phyloP scores from a whole-genome alignment of 1,140 invertebrate species.

The Rhopalosiphum padi region DNA sequence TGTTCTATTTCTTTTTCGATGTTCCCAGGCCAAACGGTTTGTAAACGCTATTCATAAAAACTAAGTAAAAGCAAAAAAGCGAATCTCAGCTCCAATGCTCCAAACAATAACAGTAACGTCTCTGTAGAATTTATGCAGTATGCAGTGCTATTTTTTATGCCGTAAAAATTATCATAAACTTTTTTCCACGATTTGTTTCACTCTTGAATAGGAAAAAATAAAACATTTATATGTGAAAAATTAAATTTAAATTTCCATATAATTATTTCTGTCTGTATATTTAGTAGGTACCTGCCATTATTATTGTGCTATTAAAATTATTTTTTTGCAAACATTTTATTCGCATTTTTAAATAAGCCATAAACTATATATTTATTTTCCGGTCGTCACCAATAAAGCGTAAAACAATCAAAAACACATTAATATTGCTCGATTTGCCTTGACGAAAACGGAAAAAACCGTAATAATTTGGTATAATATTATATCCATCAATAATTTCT shows the following conservation, averaged over 20 bases:
- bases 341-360: background rate
- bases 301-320: background rate
- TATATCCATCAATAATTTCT: background rate
- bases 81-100: background rate
- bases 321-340: background rate
- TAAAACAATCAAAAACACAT: constrained; percentile 17
- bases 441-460: background rate
- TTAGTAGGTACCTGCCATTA: background rate
- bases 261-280: background rate
- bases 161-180: background rate
- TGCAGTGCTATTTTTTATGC: background rate
- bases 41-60: background rate
- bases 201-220: background rate
- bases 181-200: background rate
- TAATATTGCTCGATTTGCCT: constrained; percentile 1
- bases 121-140: background rate
- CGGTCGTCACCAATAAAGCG: background rate
- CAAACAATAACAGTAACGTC: background rate
- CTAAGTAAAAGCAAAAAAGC: background rate
- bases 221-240: background rate
- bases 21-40: background rate
- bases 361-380: background rate
- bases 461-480: background rate
- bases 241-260: background rate
- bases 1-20: background rate